Evolutionary conservation across 2,888 invertebrate species (phyloP).

Genomic region (Trichopoda pennipes): DNA sequence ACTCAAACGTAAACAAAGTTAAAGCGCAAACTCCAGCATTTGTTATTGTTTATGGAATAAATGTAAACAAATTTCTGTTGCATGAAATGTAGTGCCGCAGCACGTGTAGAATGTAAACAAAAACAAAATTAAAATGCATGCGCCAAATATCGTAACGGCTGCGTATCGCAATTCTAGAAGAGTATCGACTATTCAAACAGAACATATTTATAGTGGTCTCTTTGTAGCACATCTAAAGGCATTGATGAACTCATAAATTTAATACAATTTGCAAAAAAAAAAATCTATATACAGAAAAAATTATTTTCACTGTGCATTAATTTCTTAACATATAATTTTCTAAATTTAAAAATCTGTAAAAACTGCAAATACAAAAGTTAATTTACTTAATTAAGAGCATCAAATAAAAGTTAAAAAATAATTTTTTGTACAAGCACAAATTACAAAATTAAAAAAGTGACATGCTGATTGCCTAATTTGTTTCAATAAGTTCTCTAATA

Average conservation of each 20-base stretch:
- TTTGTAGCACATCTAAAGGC: conserved; percentile 67
- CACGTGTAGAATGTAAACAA: conserved; percentile 69
- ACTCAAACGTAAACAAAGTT: conserved; percentile 73
- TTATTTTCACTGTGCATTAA: conserved; percentile 67
- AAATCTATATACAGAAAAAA: conserved; percentile 71
- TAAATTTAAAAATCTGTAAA: conserved; percentile 23
- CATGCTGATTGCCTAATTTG: conserved; percentile 54
- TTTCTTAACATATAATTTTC: conserved; percentile 3
- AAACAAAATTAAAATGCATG: conserved; percentile 53
- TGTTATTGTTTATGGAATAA: conserved; percentile 57
- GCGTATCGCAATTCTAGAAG: conserved; percentile 48
- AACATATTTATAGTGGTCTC: conserved; percentile 61
- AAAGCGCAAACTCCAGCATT: conserved; percentile 72
- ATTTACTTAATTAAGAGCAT: background rate
- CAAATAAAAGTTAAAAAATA: conserved; percentile 18
- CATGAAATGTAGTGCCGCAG: conserved; percentile 41
- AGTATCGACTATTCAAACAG: conserved; percentile 40
- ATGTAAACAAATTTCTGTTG: conserved; percentile 65
- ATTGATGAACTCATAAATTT: conserved; percentile 67
- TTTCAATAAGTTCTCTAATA: conserved; percentile 11
- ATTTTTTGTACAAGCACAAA: conserved; percentile 33
- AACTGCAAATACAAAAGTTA: conserved; percentile 34
- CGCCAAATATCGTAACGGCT: conserved; percentile 53
- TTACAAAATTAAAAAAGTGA: conserved; percentile 40
- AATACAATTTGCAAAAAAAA: conserved; percentile 63